These are phyloP conservation scores for Hylaea fasciaria DNA, from an alignment of 2,888 invertebrate genomes.

Conservation along the genomic window DNA sequence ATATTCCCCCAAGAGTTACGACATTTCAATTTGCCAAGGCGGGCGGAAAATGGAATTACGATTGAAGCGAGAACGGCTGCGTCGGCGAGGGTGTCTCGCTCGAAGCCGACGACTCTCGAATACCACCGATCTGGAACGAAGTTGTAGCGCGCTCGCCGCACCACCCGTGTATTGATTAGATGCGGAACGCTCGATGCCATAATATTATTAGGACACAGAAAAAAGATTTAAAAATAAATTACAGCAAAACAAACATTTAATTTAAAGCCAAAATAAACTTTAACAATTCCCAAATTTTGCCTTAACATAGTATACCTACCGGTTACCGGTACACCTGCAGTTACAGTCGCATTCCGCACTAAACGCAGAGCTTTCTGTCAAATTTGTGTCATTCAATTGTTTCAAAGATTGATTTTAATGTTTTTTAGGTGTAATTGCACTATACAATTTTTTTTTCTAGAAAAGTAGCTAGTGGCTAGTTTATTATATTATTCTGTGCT, in stretches of 20 bases:
- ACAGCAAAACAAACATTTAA: too few species aligned
- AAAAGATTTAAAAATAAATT: slow-evolving; percentile 54
- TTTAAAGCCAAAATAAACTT: too few species aligned
- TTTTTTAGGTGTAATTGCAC: too few species aligned
- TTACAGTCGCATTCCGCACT: too few species aligned
- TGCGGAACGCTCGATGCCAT: slow-evolving; percentile 83
- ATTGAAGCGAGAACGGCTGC: slow-evolving; percentile 80
- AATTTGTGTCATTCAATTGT: too few species aligned
- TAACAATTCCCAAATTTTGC: too few species aligned
- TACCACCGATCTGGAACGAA: slow-evolving; percentile 63
- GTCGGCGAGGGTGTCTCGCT: slow-evolving; percentile 61
- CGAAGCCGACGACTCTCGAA: slow-evolving; percentile 63
- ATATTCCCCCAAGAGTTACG: slow-evolving; percentile 86
- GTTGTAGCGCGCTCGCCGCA: slow-evolving; percentile 69
- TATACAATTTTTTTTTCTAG: too few species aligned
- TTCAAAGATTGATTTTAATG: slow-evolving; percentile 9
- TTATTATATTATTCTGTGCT: too few species aligned
- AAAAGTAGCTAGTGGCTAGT: too few species aligned
- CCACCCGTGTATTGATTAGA: slow-evolving; percentile 84
- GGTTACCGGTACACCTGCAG: too few species aligned
- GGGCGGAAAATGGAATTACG: slow-evolving; percentile 86
- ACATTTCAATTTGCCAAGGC: slow-evolving; percentile 86
- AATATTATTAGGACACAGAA: slow-evolving; percentile 84
- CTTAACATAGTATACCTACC: too few species aligned
- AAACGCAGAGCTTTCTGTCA: too few species aligned